Percentiles rank a stretch among this genome's conserved stretches.
Conservation (phyloP, 2,113 vertebrate species). For the Tachuris rubrigastra region DNA sequence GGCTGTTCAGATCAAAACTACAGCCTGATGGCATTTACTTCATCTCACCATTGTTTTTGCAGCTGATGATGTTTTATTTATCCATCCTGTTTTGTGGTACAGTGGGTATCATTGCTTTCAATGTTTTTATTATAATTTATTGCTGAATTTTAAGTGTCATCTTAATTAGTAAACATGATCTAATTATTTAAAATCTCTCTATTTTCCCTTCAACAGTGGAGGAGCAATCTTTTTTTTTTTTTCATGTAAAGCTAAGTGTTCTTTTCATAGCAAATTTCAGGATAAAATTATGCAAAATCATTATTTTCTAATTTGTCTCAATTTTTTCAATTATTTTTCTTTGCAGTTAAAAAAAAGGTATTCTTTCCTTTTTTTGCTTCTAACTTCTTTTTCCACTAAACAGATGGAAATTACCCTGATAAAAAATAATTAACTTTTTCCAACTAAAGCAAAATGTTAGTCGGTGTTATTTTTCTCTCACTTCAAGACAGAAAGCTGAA, state of each 20-base stretch:
- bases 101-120: not conserved
- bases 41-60: not conserved
- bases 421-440: not conserved
- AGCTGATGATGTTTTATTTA: not conserved
- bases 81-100: not conserved
- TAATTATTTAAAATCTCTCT: not conserved
- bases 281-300: not conserved
- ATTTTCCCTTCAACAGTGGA: not conserved
- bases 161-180: not conserved
- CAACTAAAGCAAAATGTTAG: not conserved
- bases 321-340: not conserved
- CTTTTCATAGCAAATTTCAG: not conserved
- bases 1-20: not conserved
- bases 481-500: not conserved
- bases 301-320: not conserved
- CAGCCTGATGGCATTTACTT: not conserved
- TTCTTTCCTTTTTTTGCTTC: not conserved
- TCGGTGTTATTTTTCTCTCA: constrained; percentile 9
- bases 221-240: not conserved
- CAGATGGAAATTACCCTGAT: not conserved
- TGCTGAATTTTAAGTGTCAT: not conserved
- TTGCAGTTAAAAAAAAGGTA: not conserved
- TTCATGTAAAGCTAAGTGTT: not conserved
- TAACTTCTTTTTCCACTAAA: not conserved
- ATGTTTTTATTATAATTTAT: not conserved